Conservation (phyloP, 2,113 vertebrate genomes). For the Picathartes gymnocephalus region DNA sequence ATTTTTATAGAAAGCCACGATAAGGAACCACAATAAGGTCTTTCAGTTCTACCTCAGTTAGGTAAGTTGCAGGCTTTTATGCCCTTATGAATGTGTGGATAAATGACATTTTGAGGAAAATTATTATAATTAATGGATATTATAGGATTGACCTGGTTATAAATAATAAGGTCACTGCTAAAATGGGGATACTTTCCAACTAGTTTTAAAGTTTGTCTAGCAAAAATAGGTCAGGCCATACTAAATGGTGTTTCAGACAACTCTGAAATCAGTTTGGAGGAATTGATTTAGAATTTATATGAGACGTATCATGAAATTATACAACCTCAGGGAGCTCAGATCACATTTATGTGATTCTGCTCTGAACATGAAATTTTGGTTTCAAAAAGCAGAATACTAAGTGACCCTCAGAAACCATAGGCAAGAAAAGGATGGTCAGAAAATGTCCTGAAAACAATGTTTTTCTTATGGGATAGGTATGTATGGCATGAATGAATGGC, state of each 20-base stretch:
- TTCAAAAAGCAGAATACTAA: not conserved
- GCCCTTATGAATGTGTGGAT: not conserved
- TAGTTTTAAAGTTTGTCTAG: not conserved
- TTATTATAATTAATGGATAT: not conserved
- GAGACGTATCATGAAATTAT: not conserved
- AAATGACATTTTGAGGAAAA: not conserved
- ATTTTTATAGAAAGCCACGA: not conserved
- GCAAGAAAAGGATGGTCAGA: not conserved
- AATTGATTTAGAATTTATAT: not conserved
- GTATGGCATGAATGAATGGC: not conserved
- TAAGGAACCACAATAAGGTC: not conserved
- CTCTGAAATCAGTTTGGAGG: not conserved
- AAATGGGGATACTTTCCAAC: not conserved
- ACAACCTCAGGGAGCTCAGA: not conserved
- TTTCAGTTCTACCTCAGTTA: not conserved
- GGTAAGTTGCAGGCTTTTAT: not conserved
- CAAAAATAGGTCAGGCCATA: slow-evolving; percentile 8
- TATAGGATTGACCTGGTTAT: not conserved
- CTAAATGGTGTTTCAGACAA: not conserved
- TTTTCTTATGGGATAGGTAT: not conserved
- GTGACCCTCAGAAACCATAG: not conserved
- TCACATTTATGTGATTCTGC: not conserved
- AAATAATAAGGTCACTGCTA: slow-evolving; percentile 17
- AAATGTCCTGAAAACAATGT: not conserved
- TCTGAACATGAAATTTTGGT: not conserved